Base-by-base conservation (phyloP, 2,113 vertebrate species). In the Nesospiza acunhae region DNA sequence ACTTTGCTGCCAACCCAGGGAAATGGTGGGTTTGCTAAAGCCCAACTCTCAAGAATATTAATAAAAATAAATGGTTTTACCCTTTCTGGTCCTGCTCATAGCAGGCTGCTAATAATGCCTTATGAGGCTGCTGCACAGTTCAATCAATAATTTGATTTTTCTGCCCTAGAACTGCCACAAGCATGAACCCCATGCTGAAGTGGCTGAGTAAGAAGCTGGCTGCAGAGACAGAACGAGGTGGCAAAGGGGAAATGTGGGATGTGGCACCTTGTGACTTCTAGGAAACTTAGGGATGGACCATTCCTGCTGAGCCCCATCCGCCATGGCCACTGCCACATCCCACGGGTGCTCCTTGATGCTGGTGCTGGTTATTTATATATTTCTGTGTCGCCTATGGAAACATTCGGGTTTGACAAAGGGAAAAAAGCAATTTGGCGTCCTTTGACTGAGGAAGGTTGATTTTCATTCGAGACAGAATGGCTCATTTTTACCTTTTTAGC, bases 401-500 rank as follows among this genome's bases (percentile, higher is more conserved):
- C 96, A 94, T 97, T 95, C 60, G 3, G 58, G 74, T 92, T 92
- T 95, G 93, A 97, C 42, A 90, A 96, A 97, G 83, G 88, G 80
- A 96, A 96, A 97, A 97, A 97, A 97, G 86, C 9, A n/a, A 97
- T 97, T 96, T 20, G 31, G 75, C 50, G 7, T 95, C 95, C 95
- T 97, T 97, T 94, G 95, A 97, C 84, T 75, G 93, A 95, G 84
- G 93, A 74, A 97, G 94, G 90, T 96, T 97, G 96, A 97, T 98
- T 98, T 98, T 97, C 96, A 97, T 97, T 97, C 84, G 85, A 98
- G 95, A 95, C 97, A 94, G 97, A 98, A 97, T 95, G 93, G 96
- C 91, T 97, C 94, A 73, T 97, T 98, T 98, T 98, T 98, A 97
- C 97, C 97, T 98, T 97, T 98, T 97, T 95, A 97, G 97, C 95